Evolutionary conservation across 2,888 invertebrate species (phyloP), one percentile per base, ranked within the genome.

Genomic region (Ornithoptera alexandrae): DNA sequence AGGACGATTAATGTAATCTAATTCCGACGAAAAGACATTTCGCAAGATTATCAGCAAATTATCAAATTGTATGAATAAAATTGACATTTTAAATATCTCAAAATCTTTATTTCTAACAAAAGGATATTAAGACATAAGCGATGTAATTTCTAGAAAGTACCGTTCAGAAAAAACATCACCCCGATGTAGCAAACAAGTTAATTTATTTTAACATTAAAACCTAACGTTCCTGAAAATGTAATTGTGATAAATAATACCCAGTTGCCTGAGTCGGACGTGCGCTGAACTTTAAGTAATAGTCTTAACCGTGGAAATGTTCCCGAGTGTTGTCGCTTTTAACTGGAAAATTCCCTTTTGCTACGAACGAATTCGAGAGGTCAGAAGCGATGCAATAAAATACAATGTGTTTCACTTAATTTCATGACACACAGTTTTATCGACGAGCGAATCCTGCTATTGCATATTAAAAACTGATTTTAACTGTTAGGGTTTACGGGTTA

Each of bases 171-270:
- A 50, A 50, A 50, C 18, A n/a, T 36, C 18, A 8, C 60, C 12
- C 6, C 24, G 20, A 36, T 36, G 18, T 62, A 50, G 8, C 22
- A 50, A 24, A 62, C 46, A 42, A n/a, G 56, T 18, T 53, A 60
- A 62, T 15, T 30, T 30, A 20, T 66, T 66, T 62, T 3, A 66
- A 53, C 59, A 63, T 63, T 66, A 59, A 66, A 70, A 65, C 62
- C 62, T 63, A 70, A 70, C 70, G 70, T 70, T 50, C 62, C 68
- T 66, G 62, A 66, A 66, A 69, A 66, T 30, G 70, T 66, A 62
- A 69, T 66, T 69, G 69, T 20, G 62, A 69, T 42, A 65, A 66
- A 66, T 70, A 70, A 66, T 65, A 66, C 66, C 70, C 66, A 66
- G 70, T 69, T 66, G 65, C 62, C 66, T 62, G 66, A 22, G 22